phyloP scores from a whole-genome alignment of 2,888 invertebrate species.

The Synergus umbraculus region DNA sequence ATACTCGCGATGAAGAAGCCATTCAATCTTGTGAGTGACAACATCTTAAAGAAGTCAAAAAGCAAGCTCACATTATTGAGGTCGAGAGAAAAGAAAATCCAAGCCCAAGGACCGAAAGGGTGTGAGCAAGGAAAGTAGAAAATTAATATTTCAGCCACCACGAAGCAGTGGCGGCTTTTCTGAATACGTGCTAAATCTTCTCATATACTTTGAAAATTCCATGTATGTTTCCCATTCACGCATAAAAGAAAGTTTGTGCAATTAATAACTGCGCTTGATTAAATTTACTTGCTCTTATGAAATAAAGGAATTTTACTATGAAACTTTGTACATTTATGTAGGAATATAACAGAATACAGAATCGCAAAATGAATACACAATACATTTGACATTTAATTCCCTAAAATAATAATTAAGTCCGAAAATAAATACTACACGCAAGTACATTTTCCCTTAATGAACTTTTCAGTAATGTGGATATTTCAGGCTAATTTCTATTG shows the following conservation, averaged over 20 bases:
- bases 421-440: background rate
- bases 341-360: too few relatives aligned
- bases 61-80: slow-evolving; percentile 28
- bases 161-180: slow-evolving; percentile 10
- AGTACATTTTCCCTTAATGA: too few relatives aligned
- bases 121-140: slow-evolving; percentile 50
- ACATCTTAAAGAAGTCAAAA: slow-evolving; percentile 34
- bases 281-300: too few relatives aligned
- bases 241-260: background rate
- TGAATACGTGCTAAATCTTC: slow-evolving; percentile 18
- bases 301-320: too few relatives aligned
- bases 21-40: slow-evolving; percentile 34
- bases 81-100: slow-evolving; percentile 45
- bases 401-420: background rate
- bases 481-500: too few relatives aligned
- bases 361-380: too few relatives aligned
- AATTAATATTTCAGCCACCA: slow-evolving; percentile 51
- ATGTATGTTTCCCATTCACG: background rate
- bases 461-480: too few relatives aligned
- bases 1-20: background rate
- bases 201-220: slow-evolving; percentile 14
- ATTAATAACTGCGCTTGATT: background rate
- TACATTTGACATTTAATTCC: background rate
- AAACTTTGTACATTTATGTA: too few relatives aligned
- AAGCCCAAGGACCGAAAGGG: slow-evolving; percentile 44